These are phyloP conservation scores for Pygmarrhopalites habei DNA, from an alignment of 1,140 invertebrate species.

Conservation along the genomic window DNA sequence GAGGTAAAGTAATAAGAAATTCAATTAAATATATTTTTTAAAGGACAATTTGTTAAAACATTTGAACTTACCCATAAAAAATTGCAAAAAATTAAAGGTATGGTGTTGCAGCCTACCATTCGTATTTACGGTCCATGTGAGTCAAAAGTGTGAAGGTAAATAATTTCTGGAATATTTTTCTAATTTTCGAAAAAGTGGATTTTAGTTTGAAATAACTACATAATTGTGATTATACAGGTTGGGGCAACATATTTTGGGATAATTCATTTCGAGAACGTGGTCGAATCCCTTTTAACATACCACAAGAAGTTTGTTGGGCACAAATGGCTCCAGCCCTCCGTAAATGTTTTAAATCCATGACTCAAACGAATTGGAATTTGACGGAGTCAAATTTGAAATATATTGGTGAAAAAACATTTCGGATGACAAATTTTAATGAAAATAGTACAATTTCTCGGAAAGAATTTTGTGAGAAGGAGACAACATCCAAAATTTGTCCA, in stretches of 20 bases:
- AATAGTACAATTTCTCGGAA: background rate
- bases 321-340: background rate
- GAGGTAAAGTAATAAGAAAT: too few species aligned
- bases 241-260: slow-evolving; percentile 3
- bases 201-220: too few species aligned
- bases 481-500: background rate
- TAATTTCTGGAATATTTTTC: too few species aligned
- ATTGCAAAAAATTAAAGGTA: background rate
- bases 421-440: background rate
- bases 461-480: slow-evolving; percentile 3
- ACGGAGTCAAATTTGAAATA: background rate
- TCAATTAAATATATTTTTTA: too few species aligned
- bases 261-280: background rate
- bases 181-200: too few species aligned
- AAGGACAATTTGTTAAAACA: too few species aligned
- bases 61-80: background rate
- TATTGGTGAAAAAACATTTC: background rate
- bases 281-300: background rate
- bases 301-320: slow-evolving; percentile 2
- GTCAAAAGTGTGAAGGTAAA: slow-evolving; percentile 4
- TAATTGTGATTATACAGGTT: too few species aligned
- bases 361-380: background rate
- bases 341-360: background rate
- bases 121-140: slow-evolving; percentile 4
- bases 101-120: slow-evolving; percentile 5